Base-by-base conservation (phyloP, 2,113 vertebrate species). In the Chunga burmeisteri region DNA sequence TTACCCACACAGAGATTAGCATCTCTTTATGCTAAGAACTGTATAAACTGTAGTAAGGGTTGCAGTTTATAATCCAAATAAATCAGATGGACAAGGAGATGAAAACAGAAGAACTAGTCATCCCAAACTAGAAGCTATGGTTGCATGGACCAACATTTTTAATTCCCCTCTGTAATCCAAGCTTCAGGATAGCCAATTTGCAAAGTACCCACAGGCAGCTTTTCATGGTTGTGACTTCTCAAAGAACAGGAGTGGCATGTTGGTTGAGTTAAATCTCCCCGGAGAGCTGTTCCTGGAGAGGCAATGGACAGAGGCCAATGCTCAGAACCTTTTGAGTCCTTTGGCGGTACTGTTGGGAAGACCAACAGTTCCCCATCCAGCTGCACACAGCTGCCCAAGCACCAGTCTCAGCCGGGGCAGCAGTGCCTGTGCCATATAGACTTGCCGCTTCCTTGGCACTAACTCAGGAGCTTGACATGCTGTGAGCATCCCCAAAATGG, bases 311-410 rank as follows among this genome's bases (percentile, higher is more conserved):
- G 25, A 16, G 13, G 12, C 30, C 1, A 16, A 42, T 9, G 12
- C 13, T 21, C 5, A 6, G 83, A 65, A 42, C n/a, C 1, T 4
- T 46, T 55, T 11, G 4, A 56, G 19, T n/a, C 40, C 38, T 65
- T 50, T 40, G 44, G 9, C 4, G 6, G 42, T 26, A 10, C 22
- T 20, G 20, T 17, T 86, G 58, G 49, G 67, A 75, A 50, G 50
- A 40, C 7, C 50, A 81, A 10, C 11, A 11, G 11, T 8, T 59
- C 22, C 72, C 19, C 56, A 55, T 5, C 26, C 15, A 29, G 42
- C 2, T 55, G 32, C 29, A 32, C 0, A 0, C 1, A 1, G 42
- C 55, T 50, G 50, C 30, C 22, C n/a, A 5, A 50, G 30, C 40
- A 32, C n/a, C n/a, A 58, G 26, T 9, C 29, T 38, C 5, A 21